Evolutionary conservation across 2,113 vertebrate genomes (phyloP), one percentile per base, ranked within the genome.

Genomic region (Tauraco erythrolophus): DNA sequence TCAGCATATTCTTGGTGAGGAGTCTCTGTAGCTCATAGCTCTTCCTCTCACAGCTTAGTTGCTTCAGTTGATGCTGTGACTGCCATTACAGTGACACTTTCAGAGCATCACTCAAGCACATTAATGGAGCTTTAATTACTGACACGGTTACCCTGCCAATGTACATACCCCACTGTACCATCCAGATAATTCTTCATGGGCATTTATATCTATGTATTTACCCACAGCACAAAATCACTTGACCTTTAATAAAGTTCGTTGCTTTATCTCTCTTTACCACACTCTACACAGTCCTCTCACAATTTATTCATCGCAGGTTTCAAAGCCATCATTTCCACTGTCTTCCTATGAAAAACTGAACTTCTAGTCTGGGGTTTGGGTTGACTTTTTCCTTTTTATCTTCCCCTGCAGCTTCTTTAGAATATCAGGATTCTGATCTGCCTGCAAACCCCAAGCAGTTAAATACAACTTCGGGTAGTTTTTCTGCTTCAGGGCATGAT

Each of bases 111-210:
- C 39, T 88, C 65, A 71, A 79, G 57, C 64, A 91, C 37, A 78
- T 70, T 75, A 94, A 95, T 78, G 72, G 80, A 92, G 51, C 69
- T 89, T 87, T 94, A 93, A 75, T 89, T 94, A 71, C 89, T 71
- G 61, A 64, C 78, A 78, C 1, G 9, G 64, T 81, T 78, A 62
- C 33, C 31, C 39, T 68, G 80, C 48, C 57, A 61, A 35, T 46
- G 71, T 54, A 51, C 41, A 92, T 78, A 69, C 43, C 45, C 22
- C 50, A 30, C 76, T 75, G 60, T 77, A 87, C 25, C 25, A 78
- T 80, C 19, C 77, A 87, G 72, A 68, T 89, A 62, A 89, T 91
- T 87, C 65, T 87, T 92, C 69, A 31, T 14, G 31, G 69, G 18
- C 27, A 74, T 91, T 92, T 84, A 46, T 74, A 60, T 64, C 85